Conservation (phyloP, 2,113 vertebrate genomes). For the Eretmochelys imbricata region DNA sequence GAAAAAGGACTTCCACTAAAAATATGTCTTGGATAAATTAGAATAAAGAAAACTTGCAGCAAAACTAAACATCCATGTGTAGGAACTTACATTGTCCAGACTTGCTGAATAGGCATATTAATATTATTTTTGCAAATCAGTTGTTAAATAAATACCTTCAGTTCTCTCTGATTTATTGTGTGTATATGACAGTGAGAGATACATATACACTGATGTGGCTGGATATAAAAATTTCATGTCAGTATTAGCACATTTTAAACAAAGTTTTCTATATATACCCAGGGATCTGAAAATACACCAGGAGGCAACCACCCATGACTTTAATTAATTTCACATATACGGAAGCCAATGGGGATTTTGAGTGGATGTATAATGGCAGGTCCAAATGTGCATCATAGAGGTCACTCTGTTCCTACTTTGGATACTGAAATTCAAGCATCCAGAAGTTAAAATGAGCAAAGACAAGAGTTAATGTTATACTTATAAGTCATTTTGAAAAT, state of each 20-base stretch:
- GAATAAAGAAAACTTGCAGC: neutral
- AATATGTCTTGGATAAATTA: neutral
- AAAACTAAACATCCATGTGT: neutral
- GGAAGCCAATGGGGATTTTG: neutral
- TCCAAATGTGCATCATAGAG: neutral
- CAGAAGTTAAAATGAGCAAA: conserved; percentile 13
- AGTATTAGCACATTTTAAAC: neutral
- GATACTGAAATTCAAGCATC: neutral
- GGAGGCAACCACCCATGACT: neutral
- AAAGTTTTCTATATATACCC: neutral
- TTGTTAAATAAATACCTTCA: neutral
- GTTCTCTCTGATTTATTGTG: neutral
- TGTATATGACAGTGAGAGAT: neutral
- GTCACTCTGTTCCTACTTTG: neutral
- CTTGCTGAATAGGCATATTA: neutral
- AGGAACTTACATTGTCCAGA: neutral
- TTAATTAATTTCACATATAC: neutral
- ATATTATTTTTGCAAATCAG: neutral
- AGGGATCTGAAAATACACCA: neutral
- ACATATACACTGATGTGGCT: neutral
- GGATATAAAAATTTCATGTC: neutral
- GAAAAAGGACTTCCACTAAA: neutral
- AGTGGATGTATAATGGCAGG: neutral
- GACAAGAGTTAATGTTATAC: conserved; percentile 33
- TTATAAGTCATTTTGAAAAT: conserved; percentile 41